A percentile compares a stretch with the other conserved stretches of the same genome.
Conservation (phyloP, 2,888 invertebrate genomes). For the Epirrhoe tristata region DNA sequence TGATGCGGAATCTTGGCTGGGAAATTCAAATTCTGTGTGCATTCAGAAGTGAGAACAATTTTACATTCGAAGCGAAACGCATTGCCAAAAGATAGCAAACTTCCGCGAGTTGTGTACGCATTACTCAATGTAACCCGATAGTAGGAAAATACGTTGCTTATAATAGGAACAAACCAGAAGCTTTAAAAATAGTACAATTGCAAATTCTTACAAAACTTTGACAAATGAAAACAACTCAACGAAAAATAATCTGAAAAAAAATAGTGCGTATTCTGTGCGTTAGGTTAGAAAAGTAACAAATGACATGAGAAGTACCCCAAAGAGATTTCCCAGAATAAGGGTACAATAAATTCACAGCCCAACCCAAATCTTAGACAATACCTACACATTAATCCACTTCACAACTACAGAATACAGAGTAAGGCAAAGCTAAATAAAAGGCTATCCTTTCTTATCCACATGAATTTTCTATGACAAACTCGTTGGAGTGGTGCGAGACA, state of each 20-base stretch:
- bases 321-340: conserved; percentile 30
- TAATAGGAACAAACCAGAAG: no score
- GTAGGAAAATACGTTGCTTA: no score
- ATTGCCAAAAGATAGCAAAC: background rate
- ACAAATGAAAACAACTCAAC: no score
- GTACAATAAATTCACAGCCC: conserved; percentile 54
- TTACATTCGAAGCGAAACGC: background rate
- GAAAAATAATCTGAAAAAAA: background rate
- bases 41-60: conserved; percentile 8
- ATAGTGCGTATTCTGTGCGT: no score
- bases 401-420: conserved; percentile 7
- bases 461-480: conserved; percentile 62
- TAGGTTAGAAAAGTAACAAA: background rate
- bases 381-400: conserved; percentile 1
- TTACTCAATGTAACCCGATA: no score
- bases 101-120: no score
- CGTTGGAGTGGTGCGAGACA: conserved; percentile 39
- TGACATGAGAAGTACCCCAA: background rate
- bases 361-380: conserved; percentile 44
- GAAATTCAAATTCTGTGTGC: conserved; percentile 6
- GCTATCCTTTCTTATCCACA: conserved; percentile 67
- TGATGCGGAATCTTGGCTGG: conserved; percentile 13
- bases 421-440: conserved; percentile 56
- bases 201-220: no score
- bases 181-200: no score